Percentiles rank a stretch among this genome's conserved stretches.
Conservation (phyloP, 2,113 vertebrate genomes). For the Sebastes schlegelii region DNA sequence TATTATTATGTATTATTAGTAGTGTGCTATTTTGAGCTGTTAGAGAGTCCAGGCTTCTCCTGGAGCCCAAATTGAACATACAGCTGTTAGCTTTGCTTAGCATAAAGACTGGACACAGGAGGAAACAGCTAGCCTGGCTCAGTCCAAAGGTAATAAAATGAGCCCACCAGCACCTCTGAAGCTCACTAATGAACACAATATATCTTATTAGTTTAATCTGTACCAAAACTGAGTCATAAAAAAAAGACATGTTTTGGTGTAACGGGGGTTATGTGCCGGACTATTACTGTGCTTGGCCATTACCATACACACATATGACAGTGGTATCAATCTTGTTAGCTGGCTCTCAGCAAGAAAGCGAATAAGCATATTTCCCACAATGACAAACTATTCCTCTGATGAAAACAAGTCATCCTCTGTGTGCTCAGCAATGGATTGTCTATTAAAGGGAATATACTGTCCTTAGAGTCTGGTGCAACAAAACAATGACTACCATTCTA, state of each 20-base stretch:
- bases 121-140: not conserved
- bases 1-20: too few species aligned
- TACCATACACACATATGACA: not conserved
- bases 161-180: not conserved
- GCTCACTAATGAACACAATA: not conserved
- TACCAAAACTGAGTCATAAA: not conserved
- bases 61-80: not conserved
- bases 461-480: not conserved
- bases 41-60: not conserved
- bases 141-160: not conserved
- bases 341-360: not conserved
- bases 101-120: not conserved
- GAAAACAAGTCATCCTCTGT: not conserved
- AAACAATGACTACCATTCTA: not conserved
- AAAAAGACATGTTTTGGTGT: not conserved
- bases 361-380: constrained; percentile 4
- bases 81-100: not conserved
- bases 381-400: not conserved
- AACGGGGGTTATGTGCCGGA: not conserved
- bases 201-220: not conserved
- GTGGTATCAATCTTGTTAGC: not conserved
- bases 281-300: not conserved
- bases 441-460: not conserved
- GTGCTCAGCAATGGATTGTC: not conserved
- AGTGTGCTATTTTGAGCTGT: not conserved